Conservation (phyloP, 2,888 invertebrate species). For the Theristus sp. region DNA sequence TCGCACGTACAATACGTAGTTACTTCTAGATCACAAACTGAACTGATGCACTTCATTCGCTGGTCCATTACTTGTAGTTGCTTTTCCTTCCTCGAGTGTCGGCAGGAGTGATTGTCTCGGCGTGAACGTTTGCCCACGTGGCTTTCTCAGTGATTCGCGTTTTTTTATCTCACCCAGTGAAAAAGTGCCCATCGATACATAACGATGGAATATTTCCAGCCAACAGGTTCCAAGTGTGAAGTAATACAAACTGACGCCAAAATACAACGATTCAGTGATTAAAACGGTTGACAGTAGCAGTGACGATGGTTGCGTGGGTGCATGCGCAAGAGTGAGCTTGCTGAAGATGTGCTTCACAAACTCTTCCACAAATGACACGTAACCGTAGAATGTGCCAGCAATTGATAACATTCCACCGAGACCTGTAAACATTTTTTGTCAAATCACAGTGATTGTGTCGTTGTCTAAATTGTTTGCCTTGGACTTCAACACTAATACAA, state of each 20-base stretch:
- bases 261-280: background rate
- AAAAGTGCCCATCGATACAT: background rate
- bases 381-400: background rate
- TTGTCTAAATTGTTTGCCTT: no score
- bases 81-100: no score
- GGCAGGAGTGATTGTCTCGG: no score
- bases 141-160: background rate
- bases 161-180: background rate
- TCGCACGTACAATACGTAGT: no score
- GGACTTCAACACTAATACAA: no score
- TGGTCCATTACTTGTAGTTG: no score
- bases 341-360: background rate
- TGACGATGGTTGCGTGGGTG: background rate
- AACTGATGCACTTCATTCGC: no score
- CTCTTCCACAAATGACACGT: background rate
- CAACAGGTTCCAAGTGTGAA: background rate
- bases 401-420: background rate
- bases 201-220: background rate
- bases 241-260: background rate
- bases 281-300: background rate
- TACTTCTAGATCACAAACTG: no score
- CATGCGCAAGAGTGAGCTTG: background rate
- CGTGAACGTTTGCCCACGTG: no score
- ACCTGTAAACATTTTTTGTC: background rate
- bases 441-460: no score